Evolutionary conservation across 2,797 vertebrate genomes (phyloP).

Genomic region (Nannoperca australis): DNA sequence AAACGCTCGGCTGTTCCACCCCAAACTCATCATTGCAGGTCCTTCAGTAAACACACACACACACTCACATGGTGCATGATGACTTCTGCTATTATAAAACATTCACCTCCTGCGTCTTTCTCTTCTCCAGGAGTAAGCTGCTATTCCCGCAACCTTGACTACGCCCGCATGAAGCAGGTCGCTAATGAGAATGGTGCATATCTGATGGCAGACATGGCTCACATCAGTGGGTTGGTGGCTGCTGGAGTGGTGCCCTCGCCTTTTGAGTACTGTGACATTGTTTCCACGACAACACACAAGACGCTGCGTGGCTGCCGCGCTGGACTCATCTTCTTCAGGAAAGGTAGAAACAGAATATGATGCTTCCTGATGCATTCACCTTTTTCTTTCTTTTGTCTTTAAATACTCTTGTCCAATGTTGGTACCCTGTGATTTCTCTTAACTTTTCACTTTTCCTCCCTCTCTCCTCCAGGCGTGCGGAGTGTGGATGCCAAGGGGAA

Average conservation of each 20-base stretch:
- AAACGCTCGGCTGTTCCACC: conserved; percentile 94
- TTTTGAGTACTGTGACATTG: conserved; percentile 92
- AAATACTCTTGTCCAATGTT: neutral
- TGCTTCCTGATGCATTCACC: neutral
- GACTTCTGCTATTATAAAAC: neutral
- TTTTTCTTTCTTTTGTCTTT: neutral
- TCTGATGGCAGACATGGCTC: conserved; percentile 97
- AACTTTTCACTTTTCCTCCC: neutral
- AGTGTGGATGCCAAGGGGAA: conserved; percentile 94
- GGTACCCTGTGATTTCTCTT: neutral
- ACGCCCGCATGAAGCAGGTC: conserved; percentile 89
- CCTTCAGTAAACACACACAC: neutral
- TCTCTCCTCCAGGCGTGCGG: conserved; percentile 85
- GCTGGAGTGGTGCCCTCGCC: conserved; percentile 93
- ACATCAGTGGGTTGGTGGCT: conserved; percentile 95
- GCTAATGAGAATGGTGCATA: conserved; percentile 90
- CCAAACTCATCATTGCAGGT: conserved; percentile 96
- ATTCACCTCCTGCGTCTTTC: neutral
- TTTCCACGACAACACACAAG: conserved; percentile 97
- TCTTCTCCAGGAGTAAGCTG: conserved; percentile 90
- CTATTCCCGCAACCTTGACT: conserved; percentile 96
- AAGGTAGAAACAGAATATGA: conserved; percentile 82
- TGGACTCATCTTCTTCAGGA: conserved; percentile 95
- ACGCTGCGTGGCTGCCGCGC: conserved; percentile 96
- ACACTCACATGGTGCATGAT: conserved; percentile 2